phyloP scores from a whole-genome alignment of 2,888 invertebrate species.

The Syrista parreyssii region DNA sequence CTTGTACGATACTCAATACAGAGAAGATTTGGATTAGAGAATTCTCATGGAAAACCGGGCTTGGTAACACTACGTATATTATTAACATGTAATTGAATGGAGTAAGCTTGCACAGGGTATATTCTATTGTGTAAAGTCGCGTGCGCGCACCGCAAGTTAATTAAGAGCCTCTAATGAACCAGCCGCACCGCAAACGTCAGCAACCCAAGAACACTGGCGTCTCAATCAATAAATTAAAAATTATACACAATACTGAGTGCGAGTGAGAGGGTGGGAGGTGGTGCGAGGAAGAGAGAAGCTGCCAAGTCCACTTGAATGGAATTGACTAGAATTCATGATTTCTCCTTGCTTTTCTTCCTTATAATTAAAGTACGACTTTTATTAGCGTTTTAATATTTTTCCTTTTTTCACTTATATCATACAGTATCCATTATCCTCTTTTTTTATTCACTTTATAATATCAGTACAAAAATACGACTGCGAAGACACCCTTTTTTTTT shows the following conservation, averaged over 20 bases:
- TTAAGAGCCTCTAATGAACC: conserved; percentile 66
- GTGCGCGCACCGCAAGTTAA: conserved; percentile 64
- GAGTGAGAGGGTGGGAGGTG: neutral
- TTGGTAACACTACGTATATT: conserved; percentile 57
- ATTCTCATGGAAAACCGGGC: neutral
- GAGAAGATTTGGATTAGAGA: neutral
- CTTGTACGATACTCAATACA: neutral
- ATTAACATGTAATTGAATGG: conserved; percentile 65
- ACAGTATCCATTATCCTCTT: neutral
- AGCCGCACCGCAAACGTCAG: conserved; percentile 61
- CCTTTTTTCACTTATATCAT: neutral
- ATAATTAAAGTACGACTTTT: neutral
- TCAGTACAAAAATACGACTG: neutral
- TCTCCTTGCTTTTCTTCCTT: neutral
- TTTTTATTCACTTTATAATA: neutral
- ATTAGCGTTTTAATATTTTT: neutral
- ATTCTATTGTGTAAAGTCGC: conserved; percentile 60
- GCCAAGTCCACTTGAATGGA: neutral
- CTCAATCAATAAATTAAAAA: conserved; percentile 64
- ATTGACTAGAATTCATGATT: neutral
- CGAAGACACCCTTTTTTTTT: neutral
- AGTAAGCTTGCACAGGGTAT: conserved; percentile 49
- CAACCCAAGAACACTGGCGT: conserved; percentile 53
- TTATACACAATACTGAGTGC: conserved; percentile 43
- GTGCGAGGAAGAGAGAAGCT: neutral